Base-by-base conservation (phyloP, 2,113 vertebrate genomes). In the Eudorcas thomsonii region DNA sequence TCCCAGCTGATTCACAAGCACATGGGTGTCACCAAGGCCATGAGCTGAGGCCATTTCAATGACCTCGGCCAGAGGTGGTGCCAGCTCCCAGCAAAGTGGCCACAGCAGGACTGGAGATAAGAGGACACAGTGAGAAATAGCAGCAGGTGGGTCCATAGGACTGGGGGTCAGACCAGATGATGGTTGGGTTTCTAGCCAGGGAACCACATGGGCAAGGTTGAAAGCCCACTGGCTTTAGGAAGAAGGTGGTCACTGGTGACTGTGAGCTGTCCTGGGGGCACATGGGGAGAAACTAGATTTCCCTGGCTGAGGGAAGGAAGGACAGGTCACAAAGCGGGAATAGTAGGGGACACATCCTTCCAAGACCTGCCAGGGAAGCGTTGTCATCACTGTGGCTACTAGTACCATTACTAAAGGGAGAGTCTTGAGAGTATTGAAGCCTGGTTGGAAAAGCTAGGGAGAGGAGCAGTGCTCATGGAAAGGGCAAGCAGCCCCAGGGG, bases 371-470 rank as follows among this genome's bases (percentile, higher is more conserved):
- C n/a, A 8, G 25, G 59, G 33, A 71, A 17, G 23, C 0, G 2
- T 2, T 3, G 14, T 7, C 60, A 54, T n/a, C 48, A 33, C 17
- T 52, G 16, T 6, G 50, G 48, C n/a, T 54, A 33, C 28, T 30
- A 21, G 16, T 30, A 23, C 0, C 25, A 5, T 10, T 7, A 17
- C 36, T 90, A 21, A 23, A 0, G 4, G 30, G 52, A 15, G 7
- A 16, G 36, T 14, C 36, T 30, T 25, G 11, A 33, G 88, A 1
- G 8, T 8, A 5, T 4, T 57, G 21, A 57, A 43, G 43, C 26
- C 88, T 28, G n/a, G 39, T 1, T 12, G 30, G 43, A 15, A 64
- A 64, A 39, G 50, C 50, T 7, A 25, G n/a, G 6, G 10, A 19
- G n/a, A 39, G 23, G 25, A 55, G 10, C n/a, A 16, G 3, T 19